Evolutionary conservation across 2,113 vertebrate species (phyloP).

Genomic region (Euleptes europaea): DNA sequence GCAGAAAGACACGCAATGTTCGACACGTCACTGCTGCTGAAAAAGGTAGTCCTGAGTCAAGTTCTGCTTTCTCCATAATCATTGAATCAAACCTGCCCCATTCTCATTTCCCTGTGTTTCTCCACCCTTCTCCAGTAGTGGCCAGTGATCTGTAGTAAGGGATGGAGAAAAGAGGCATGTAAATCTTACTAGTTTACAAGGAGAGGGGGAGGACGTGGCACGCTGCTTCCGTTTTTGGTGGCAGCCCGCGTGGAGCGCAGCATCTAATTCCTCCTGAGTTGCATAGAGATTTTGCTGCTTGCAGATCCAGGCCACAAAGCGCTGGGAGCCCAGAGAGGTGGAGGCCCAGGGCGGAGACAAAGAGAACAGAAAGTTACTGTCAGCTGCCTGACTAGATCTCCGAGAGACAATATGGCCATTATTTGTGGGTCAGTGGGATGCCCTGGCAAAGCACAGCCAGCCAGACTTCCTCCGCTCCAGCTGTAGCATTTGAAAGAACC

Average conservation of each 20-base stretch:
- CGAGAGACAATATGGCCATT: neutral
- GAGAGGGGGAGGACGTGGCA: too few relatives aligned
- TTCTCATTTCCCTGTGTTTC: too few relatives aligned
- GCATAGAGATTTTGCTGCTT: neutral
- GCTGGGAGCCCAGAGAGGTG: too few relatives aligned
- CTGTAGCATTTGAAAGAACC: neutral
- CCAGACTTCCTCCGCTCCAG: slow-evolving; percentile 49
- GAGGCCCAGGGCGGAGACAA: too few relatives aligned
- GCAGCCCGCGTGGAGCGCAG: neutral
- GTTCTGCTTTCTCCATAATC: too few relatives aligned
- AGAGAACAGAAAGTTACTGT: neutral
- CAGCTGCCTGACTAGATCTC: neutral
- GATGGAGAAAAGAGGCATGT: neutral
- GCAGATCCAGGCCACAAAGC: too few relatives aligned
- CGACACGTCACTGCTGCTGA: too few relatives aligned
- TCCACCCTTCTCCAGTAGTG: too few relatives aligned
- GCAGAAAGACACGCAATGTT: too few relatives aligned
- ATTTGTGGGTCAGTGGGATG: neutral
- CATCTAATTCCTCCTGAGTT: neutral
- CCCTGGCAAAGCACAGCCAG: slow-evolving; percentile 3
- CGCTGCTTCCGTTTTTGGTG: neutral
- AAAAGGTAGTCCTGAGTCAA: too few relatives aligned
- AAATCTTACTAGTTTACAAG: neutral
- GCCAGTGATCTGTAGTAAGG: neutral
- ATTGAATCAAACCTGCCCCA: too few relatives aligned